Conservation (phyloP, 2,888 invertebrate species). For the Zygaena filipendulae region DNA sequence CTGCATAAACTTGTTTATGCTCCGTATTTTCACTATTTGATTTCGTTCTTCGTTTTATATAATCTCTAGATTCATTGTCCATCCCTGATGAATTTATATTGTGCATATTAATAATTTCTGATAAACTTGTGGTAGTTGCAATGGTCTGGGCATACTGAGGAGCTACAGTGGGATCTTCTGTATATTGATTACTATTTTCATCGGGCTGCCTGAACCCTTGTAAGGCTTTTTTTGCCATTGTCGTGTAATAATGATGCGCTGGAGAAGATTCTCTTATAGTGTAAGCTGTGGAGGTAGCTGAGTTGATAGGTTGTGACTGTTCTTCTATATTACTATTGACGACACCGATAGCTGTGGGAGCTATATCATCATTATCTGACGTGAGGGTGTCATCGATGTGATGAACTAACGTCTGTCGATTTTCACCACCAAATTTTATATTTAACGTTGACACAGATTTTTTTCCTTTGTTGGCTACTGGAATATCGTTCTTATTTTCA, state of each 20-base stretch:
- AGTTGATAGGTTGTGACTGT: constrained; percentile 24
- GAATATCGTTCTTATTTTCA: constrained; percentile 29
- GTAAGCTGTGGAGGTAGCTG: constrained; percentile 31
- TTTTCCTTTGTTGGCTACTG: constrained; percentile 30
- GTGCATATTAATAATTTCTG: no score
- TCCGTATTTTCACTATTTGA: no score
- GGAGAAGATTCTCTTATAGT: constrained; percentile 44
- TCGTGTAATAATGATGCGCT: constrained; percentile 41
- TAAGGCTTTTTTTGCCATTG: constrained; percentile 44
- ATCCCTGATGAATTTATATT: no score
- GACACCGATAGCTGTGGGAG: constrained; percentile 33
- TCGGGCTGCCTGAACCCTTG: no score
- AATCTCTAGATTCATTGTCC: no score
- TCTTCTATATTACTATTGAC: constrained; percentile 31
- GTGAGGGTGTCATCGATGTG: constrained; percentile 35
- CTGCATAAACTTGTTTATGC: no score
- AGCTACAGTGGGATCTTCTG: constrained; percentile 41
- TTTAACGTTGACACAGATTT: constrained; percentile 58
- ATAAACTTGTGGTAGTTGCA: no score
- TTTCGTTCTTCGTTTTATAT: no score
- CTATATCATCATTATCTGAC: constrained; percentile 23
- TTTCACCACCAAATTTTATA: constrained; percentile 48
- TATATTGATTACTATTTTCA: constrained; percentile 47
- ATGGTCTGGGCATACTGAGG: no score
- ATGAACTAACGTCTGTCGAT: constrained; percentile 42